Percentiles rank a stretch among this genome's conserved stretches.
Conservation (phyloP, 2,113 vertebrate genomes). For the Brachirus orientalis region DNA sequence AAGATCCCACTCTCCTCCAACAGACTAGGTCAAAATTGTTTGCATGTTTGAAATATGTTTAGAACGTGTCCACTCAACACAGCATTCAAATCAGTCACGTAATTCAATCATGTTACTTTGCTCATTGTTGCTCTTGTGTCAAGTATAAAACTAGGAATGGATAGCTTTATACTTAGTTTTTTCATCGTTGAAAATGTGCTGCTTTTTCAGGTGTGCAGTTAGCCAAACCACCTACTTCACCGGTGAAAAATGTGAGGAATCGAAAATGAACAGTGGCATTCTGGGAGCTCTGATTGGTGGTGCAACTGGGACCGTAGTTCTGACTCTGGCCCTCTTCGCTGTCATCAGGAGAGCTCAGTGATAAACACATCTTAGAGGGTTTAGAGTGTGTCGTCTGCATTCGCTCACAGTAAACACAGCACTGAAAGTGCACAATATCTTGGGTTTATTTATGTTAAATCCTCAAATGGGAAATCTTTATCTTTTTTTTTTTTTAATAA, state of each 20-base stretch:
- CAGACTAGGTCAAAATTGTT: no score
- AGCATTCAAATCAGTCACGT: no score
- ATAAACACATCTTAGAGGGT: slow-evolving; percentile 10
- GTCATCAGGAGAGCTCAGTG: slow-evolving; percentile 53
- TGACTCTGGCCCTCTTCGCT: slow-evolving; percentile 63
- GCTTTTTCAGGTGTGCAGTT: slow-evolving; percentile 62
- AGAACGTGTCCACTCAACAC: no score
- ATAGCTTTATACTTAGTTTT: no score
- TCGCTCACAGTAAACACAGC: no score
- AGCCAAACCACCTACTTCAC: slow-evolving; percentile 60
- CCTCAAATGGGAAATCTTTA: no score
- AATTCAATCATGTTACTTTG: no score
- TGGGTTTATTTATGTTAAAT: neutral
- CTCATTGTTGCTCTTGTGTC: no score
- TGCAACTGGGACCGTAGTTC: slow-evolving; percentile 38
- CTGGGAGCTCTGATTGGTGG: slow-evolving; percentile 70
- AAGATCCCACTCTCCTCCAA: no score
- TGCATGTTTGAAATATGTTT: no score
- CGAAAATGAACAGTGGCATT: slow-evolving; percentile 50
- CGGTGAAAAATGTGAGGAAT: slow-evolving; percentile 64
- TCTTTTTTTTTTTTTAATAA: neutral
- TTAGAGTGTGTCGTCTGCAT: neutral
- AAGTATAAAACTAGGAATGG: no score
- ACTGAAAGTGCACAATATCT: neutral
- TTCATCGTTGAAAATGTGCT: no score